Base-by-base conservation (phyloP, 2,113 vertebrate genomes). In the Burhinus bistriatus region DNA sequence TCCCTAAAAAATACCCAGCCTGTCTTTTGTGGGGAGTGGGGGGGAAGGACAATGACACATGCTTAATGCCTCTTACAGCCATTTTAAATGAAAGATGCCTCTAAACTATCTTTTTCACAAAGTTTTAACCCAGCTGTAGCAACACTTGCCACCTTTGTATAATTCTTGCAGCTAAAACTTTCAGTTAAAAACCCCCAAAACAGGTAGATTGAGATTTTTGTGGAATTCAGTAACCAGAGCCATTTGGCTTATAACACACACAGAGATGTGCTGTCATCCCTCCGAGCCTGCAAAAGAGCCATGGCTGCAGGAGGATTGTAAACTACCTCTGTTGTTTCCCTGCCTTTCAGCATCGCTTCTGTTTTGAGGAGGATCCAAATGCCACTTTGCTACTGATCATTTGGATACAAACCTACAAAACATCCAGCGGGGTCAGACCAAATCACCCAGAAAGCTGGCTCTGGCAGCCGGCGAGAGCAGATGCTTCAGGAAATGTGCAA, bases 371-470 rank as follows among this genome's bases (percentile, higher is more conserved):
- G 9, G 47, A 90, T 86, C 79, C 92, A 94, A 92, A 68, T 40
- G 72, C 86, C 72, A 52, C 72, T 89, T 81, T 64, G 16, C 38
- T 23, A 32, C 92, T 79, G 76, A 97, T 95, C 68, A 27, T 91
- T 93, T 90, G 77, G 77, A 73, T 75, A 78, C 72, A 78, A 83
- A 96, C 51, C 76, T 81, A 57, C 59, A 87, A 88, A 95, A 81
- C 80, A 70, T 78, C 86, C 89, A 94, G 76, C 5, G 2, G 68
- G 83, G 79, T 93, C 96, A 95, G 80, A 61, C 36, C 71, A 59
- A 83, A 72, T 77, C 8, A 5, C 68, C 79, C 71, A 89, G 91
- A 95, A 92, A 87, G 62, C 64, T 23, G 25, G 62, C 54, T 93
- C 83, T 66, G 38, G 64, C 89, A 95, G 89, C 38, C 40, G 5